Conservation (phyloP, 2,797 vertebrate species). For the Oryzias sinensis region DNA sequence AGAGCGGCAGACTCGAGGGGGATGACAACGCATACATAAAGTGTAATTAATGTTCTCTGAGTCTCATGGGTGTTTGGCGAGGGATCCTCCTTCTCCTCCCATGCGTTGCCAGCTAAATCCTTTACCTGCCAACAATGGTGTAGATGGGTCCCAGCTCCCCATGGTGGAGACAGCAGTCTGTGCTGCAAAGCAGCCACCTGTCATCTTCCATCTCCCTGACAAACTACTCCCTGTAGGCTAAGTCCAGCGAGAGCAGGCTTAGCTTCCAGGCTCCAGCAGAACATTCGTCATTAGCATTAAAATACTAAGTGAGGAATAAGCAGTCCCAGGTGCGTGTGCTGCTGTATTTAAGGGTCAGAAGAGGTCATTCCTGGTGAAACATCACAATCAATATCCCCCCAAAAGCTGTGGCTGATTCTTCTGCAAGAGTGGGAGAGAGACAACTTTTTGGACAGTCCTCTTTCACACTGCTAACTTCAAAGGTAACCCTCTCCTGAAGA, state of each 20-base stretch:
- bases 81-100: conserved; percentile 25
- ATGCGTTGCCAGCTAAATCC: conserved; percentile 50
- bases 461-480: neutral
- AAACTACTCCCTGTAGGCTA: conserved; percentile 34
- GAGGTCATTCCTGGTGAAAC: conserved; percentile 45
- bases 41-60: conserved; percentile 73
- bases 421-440: conserved; percentile 9
- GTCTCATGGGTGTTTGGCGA: conserved; percentile 39
- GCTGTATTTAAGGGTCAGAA: conserved; percentile 40
- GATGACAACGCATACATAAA: conserved; percentile 67
- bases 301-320: conserved; percentile 46
- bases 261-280: conserved; percentile 25
- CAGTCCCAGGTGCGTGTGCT: conserved; percentile 34
- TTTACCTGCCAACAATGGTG: conserved; percentile 58
- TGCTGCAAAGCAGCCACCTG: conserved; percentile 44
- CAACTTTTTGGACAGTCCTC: neutral
- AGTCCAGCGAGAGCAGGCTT: conserved; percentile 38
- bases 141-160: conserved; percentile 54
- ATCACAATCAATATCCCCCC: conserved; percentile 51
- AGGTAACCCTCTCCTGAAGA: conserved; percentile 8
- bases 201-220: conserved; percentile 47
- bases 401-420: conserved; percentile 45
- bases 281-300: conserved; percentile 48
- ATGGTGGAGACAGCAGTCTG: conserved; percentile 41
- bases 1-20: conserved; percentile 58